A percentile compares a stretch with the other conserved stretches of the same genome.
Evolutionary conservation across 1,140 invertebrate species (phyloP).

Genomic region (Heliconius nattereri): DNA sequence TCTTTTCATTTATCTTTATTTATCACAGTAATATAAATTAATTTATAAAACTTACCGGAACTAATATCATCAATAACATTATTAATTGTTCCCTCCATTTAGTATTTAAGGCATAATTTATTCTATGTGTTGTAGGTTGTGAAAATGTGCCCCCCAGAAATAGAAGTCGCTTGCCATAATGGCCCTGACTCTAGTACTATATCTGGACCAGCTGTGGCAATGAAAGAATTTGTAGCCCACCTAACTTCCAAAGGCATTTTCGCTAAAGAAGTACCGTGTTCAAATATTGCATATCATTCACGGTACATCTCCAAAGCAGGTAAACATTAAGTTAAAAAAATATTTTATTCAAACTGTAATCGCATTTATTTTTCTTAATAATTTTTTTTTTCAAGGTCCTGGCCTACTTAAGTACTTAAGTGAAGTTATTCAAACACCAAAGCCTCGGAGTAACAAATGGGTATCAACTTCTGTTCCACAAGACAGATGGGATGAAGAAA

Average conservation of each 20-base stretch:
- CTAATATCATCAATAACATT: too few species aligned
- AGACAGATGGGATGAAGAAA: conserved; percentile 84
- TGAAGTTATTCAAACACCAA: conserved; percentile 85
- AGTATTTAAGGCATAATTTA: too few species aligned
- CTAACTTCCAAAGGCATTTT: conserved; percentile 86
- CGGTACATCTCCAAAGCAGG: conserved; percentile 84
- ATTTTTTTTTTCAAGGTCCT: conserved; percentile 60
- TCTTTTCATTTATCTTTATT: too few species aligned
- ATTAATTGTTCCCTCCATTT: too few species aligned
- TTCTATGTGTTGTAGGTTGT: conserved; percentile 58
- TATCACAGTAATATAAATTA: too few species aligned
- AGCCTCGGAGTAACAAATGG: conserved; percentile 88
- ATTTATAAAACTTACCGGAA: background rate
- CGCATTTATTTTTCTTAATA: background rate
- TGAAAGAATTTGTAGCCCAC: conserved; percentile 83
- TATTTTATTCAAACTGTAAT: background rate
- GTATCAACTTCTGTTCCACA: conserved; percentile 92
- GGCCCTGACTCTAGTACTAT: conserved; percentile 87
- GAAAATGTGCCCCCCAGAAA: conserved; percentile 81
- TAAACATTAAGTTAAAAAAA: conserved; percentile 10
- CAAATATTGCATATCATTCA: conserved; percentile 90
- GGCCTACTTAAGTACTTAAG: conserved; percentile 85
- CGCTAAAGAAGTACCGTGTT: conserved; percentile 86
- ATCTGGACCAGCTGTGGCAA: conserved; percentile 85
- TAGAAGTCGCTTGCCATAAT: conserved; percentile 90